Evolutionary conservation across 2,113 vertebrate species (phyloP).

Genomic region (Balaeniceps rex): DNA sequence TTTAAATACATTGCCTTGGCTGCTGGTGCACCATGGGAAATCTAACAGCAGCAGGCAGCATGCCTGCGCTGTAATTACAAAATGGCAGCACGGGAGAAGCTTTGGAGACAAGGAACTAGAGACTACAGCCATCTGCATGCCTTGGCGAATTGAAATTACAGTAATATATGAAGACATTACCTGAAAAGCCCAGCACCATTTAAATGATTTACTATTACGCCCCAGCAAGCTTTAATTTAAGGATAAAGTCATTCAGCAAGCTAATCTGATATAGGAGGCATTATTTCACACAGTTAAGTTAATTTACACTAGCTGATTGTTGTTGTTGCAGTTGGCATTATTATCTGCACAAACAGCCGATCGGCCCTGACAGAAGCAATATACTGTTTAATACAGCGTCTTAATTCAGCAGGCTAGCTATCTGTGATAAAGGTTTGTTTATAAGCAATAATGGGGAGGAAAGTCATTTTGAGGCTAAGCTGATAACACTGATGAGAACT

Average conservation of each 20-base stretch:
- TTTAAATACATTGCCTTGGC: conserved; percentile 78
- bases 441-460: conserved; percentile 78
- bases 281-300: conserved; percentile 85
- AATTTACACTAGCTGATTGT: conserved; percentile 85
- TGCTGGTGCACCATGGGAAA: conserved; percentile 80
- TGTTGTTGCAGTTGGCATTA: conserved; percentile 81
- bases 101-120: conserved; percentile 72
- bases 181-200: conserved; percentile 80
- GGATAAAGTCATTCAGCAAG: conserved; percentile 83
- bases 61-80: conserved; percentile 79
- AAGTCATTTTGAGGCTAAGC: conserved; percentile 79
- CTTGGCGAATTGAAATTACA: conserved; percentile 81
- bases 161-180: conserved; percentile 86
- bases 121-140: conserved; percentile 80
- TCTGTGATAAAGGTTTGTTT: conserved; percentile 83
- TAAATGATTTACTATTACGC: conserved; percentile 83
- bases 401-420: conserved; percentile 80
- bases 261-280: conserved; percentile 82
- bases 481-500: conserved; percentile 79
- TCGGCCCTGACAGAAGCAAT: conserved; percentile 81
- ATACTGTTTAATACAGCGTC: conserved; percentile 77
- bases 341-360: conserved; percentile 83
- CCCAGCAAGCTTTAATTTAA: conserved; percentile 86
- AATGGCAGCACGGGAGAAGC: conserved; percentile 73
- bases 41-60: conserved; percentile 69